Conservation (phyloP, 2,797 vertebrate species). For the Buphagus erythrorhynchus region DNA sequence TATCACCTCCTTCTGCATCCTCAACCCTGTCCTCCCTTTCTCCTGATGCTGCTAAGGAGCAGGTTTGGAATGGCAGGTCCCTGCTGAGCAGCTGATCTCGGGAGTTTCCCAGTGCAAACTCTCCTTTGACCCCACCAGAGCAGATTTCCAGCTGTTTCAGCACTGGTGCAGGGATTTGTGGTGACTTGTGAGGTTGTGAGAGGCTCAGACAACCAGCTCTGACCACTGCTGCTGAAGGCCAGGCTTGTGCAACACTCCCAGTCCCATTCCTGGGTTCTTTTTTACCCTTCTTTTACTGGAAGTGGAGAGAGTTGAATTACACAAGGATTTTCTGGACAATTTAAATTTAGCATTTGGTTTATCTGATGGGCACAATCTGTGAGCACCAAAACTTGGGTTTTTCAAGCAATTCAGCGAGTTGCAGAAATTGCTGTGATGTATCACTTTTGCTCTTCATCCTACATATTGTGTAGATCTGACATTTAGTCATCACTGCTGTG, state of each 20-base stretch:
- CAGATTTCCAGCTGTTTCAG: background rate
- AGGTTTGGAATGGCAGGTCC: background rate
- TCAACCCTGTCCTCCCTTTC: background rate
- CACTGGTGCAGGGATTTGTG: background rate
- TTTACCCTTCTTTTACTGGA: slow-evolving; percentile 43
- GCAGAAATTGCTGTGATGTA: background rate
- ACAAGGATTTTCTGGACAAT: background rate
- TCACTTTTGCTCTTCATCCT: background rate
- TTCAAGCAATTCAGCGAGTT: background rate
- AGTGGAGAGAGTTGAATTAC: slow-evolving; percentile 5
- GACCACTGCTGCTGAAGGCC: background rate
- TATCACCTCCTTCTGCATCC: background rate
- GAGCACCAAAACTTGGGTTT: background rate
- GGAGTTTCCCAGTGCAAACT: background rate
- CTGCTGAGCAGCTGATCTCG: background rate
- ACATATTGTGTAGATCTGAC: background rate
- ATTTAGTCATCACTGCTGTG: background rate
- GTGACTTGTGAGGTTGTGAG: background rate
- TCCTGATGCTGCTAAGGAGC: background rate
- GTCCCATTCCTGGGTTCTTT: background rate
- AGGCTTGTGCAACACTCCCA: background rate
- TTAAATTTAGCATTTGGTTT: background rate
- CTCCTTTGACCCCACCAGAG: background rate
- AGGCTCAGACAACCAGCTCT: background rate
- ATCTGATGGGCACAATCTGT: background rate